These are phyloP conservation scores for Chaetura pelagica DNA, from an alignment of 2,113 vertebrate species.

Conservation along the genomic window DNA sequence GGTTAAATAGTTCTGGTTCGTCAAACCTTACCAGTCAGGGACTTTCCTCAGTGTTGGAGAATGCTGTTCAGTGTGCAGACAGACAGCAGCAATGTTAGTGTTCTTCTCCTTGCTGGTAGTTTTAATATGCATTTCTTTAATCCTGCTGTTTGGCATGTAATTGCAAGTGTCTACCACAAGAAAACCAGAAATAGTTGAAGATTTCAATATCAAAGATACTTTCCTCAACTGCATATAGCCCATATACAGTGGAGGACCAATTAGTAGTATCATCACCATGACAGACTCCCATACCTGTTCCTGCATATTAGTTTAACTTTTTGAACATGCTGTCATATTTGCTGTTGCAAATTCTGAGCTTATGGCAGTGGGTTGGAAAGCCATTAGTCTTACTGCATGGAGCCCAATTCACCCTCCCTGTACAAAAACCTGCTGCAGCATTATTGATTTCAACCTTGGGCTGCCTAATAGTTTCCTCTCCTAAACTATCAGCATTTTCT, in stretches of 20 bases:
- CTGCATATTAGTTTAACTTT: slow-evolving; percentile 34
- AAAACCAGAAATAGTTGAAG: slow-evolving; percentile 44
- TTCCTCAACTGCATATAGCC: slow-evolving; percentile 32
- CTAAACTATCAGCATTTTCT: slow-evolving; percentile 18
- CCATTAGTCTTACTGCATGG: not conserved
- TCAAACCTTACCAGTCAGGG: slow-evolving; percentile 23
- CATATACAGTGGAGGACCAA: slow-evolving; percentile 16
- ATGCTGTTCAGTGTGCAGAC: not conserved
- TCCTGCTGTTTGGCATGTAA: slow-evolving; percentile 45
- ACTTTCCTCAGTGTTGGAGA: not conserved
- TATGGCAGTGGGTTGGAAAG: slow-evolving; percentile 9
- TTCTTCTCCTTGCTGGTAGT: not conserved
- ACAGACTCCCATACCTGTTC: slow-evolving; percentile 7
- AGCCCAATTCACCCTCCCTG: slow-evolving; percentile 12
- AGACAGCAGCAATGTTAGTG: not conserved
- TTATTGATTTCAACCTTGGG: slow-evolving; percentile 42
- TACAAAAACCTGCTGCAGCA: not conserved
- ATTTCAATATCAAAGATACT: slow-evolving; percentile 49
- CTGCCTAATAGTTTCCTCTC: slow-evolving; percentile 39
- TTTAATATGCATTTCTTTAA: slow-evolving; percentile 46
- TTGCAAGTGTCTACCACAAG: slow-evolving; percentile 44
- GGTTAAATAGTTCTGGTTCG: not conserved
- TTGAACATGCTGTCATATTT: not conserved
- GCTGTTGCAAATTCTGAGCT: slow-evolving; percentile 32
- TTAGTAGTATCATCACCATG: slow-evolving; percentile 15